phyloP scores from a whole-genome alignment of 2,113 vertebrate genomes.

The Odobenus rosmarus region DNA sequence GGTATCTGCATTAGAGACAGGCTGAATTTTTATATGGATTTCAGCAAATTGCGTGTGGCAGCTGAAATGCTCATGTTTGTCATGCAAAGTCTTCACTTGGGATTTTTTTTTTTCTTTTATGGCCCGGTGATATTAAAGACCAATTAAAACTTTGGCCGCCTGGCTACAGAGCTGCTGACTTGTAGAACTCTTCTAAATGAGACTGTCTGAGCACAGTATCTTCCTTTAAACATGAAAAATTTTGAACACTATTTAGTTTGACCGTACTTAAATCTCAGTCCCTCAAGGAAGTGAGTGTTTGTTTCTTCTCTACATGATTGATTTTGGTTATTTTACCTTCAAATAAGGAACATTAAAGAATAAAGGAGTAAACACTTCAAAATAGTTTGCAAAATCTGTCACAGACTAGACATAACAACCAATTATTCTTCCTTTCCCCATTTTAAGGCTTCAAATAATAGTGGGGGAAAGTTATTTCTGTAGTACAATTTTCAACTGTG shows the following conservation, averaged over 20 bases:
- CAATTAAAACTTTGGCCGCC: neutral
- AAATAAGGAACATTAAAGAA: neutral
- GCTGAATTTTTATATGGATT: neutral
- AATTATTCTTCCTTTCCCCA: neutral
- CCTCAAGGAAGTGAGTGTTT: neutral
- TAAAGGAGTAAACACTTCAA: constrained; percentile 15
- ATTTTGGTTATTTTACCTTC: constrained; percentile 43
- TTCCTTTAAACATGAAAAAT: neutral
- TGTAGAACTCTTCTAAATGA: neutral
- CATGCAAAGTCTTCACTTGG: neutral
- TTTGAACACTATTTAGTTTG: constrained; percentile 11
- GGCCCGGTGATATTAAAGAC: neutral
- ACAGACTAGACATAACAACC: neutral
- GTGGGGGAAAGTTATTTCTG: neutral
- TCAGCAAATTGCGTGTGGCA: neutral
- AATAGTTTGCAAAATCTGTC: neutral
- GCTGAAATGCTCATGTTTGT: neutral
- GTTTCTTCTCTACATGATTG: neutral
- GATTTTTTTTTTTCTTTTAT: neutral
- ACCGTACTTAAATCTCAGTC: neutral
- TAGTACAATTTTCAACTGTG: neutral
- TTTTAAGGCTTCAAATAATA: neutral
- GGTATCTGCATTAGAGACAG: neutral
- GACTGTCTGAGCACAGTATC: neutral
- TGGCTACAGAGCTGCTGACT: neutral